Percentiles rank a stretch among this genome's conserved stretches.
Evolutionary conservation across 2,797 vertebrate species (phyloP).

Genomic region (Hephaestus fuliginosus): DNA sequence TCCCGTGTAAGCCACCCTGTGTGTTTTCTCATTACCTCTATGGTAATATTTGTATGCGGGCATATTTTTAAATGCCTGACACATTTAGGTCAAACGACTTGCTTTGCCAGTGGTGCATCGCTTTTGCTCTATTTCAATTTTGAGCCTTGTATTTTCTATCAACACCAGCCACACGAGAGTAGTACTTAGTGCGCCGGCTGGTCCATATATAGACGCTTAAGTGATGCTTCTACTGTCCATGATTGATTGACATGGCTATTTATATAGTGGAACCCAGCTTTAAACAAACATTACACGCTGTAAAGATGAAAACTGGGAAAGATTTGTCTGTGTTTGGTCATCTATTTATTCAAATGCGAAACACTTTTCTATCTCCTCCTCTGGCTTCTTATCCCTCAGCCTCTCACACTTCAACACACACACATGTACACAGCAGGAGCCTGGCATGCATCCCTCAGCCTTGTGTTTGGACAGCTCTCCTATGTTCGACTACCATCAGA

Average conservation of each 20-base stretch:
- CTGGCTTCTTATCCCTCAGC: constrained; percentile 2
- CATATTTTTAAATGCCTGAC: constrained; percentile 60
- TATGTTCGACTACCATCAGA: constrained; percentile 46
- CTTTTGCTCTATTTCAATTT: constrained; percentile 15
- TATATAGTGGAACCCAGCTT: not conserved
- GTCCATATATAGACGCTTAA: constrained; percentile 24
- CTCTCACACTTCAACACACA: constrained; percentile 20
- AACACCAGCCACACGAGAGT: constrained; percentile 11
- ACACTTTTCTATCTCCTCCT: not conserved
- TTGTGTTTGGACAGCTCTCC: constrained; percentile 74
- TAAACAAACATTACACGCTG: not conserved
- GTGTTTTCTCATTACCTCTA: not conserved
- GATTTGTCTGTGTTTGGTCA: not conserved
- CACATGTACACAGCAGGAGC: constrained; percentile 38
- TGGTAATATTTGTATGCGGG: constrained; percentile 29
- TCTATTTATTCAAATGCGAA: not conserved
- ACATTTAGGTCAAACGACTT: constrained; percentile 65
- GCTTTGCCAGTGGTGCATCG: constrained; percentile 32
- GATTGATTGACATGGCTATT: constrained; percentile 19
- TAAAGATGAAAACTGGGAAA: not conserved
- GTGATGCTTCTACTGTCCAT: not conserved
- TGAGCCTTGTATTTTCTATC: constrained; percentile 25
- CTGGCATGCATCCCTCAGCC: constrained; percentile 57
- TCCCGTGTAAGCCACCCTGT: constrained; percentile 6
- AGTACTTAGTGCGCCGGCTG: not conserved